Percentiles rank a stretch among this genome's conserved stretches.
These are phyloP conservation scores for Rhingia campestris DNA, from an alignment of 2,888 invertebrate genomes.

Conservation along the genomic window DNA sequence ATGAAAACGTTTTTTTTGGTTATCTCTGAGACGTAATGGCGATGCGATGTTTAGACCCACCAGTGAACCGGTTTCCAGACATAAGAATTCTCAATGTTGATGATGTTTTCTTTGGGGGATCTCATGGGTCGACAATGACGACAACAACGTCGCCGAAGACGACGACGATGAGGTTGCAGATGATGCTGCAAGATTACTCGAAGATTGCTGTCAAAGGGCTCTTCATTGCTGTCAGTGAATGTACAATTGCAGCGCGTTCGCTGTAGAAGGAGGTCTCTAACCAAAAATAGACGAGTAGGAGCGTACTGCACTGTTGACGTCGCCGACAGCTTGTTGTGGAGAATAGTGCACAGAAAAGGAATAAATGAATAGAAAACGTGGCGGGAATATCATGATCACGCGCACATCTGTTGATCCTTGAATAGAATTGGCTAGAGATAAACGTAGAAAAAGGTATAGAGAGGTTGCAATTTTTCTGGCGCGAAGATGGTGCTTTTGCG, in stretches of 20 bases:
- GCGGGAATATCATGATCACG: constrained; percentile 62
- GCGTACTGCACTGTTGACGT: constrained; percentile 5
- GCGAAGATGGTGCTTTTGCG: constrained; percentile 39
- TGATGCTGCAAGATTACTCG: constrained; percentile 48
- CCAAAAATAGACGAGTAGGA: constrained; percentile 59
- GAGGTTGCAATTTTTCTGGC: constrained; percentile 21
- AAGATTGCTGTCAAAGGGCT: constrained; percentile 68
- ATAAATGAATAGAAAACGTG: constrained; percentile 59
- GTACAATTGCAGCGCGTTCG: constrained; percentile 39
- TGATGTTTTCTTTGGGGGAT: constrained; percentile 15
- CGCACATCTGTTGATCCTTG: constrained; percentile 60
- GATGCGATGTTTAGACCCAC: constrained; percentile 61
- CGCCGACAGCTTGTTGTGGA: constrained; percentile 23
- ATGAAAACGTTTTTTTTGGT: constrained; percentile 31
- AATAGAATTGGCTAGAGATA: constrained; percentile 28
- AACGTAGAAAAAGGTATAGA: background rate
- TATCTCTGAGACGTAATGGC: constrained; percentile 66
- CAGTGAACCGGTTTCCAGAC: constrained; percentile 49
- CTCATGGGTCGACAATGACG: constrained; percentile 12
- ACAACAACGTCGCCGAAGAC: background rate
- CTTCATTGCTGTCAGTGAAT: constrained; percentile 65
- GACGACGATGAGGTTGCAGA: constrained; percentile 10
- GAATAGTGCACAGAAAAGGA: constrained; percentile 7
- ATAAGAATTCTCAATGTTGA: constrained; percentile 7
- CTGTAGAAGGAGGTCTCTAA: constrained; percentile 35